Base-by-base conservation (phyloP, 2,888 invertebrate genomes). In the Pristionchus maxplancki region DNA sequence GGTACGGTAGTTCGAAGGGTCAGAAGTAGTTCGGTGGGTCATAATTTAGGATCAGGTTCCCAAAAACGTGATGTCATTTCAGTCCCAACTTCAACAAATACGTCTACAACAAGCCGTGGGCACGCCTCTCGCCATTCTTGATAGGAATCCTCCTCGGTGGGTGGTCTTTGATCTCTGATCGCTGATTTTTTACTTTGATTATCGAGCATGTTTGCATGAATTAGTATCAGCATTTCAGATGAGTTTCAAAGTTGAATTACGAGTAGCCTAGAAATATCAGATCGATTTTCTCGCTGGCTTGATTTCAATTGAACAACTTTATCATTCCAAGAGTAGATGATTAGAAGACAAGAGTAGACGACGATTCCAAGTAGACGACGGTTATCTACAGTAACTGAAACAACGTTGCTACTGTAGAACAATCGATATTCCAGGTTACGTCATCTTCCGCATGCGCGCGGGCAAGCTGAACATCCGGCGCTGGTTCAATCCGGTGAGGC, bases 91-190 rank as follows among this genome's bases (percentile, higher is more conserved):
- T 64, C 64, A 64, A 64, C 62, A 85, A 85, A 15, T 62, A 48
- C 28, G 24, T 85, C 13, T 85, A 85, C 64, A 85, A 40, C 40
- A 85, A 85, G 44, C 85, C 85, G n/a, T 85, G 85, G 85, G 64
- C 31, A 5, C 85, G 64, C 24, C 48, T 64, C n/a, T 48, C 48
- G 13, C 85, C 85, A 3, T 85, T 64, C 44, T 40, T 85, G 28
- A 64, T 85, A 20, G 85, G 85, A 40, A 64, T 85, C 8, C 44
- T 62, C 17, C 62, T 85, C 1, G 85, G 83, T 44, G 71, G 31
- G 64, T 17, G 31, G 20, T 71, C 37, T 37, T 37, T 37, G 71
- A 71, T 37, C 71, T 37, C 9, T 31, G 64, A 64, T 31, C 31
- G 31, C 15, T 64, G 64, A 28, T 31, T 28, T 28, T 31, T 64